phyloP scores from a whole-genome alignment of 2,797 vertebrate genomes.

The Thalassophryne amazonica region DNA sequence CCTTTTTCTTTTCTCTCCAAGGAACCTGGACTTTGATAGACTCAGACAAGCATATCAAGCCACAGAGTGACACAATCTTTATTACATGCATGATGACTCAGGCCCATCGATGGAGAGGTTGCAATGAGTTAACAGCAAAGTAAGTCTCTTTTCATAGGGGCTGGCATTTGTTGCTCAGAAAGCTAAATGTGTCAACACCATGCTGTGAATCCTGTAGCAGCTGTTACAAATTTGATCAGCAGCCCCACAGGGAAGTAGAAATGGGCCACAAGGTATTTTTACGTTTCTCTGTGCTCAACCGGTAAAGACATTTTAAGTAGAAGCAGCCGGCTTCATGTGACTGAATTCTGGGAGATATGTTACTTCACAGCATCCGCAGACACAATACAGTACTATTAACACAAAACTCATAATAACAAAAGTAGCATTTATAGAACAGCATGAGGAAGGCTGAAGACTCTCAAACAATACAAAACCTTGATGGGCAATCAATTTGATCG shows the following conservation, averaged over 20 bases:
- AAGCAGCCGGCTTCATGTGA: not conserved
- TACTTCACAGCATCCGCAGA: too few species aligned
- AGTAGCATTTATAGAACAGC: not conserved
- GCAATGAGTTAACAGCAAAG: conserved; percentile 43
- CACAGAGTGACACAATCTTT: conserved; percentile 61
- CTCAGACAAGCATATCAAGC: conserved; percentile 64
- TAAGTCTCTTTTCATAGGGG: conserved; percentile 39
- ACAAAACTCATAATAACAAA: not conserved
- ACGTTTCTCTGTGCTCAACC: not conserved
- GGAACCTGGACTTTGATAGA: conserved; percentile 62
- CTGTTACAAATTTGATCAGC: conserved; percentile 7
- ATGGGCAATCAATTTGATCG: too few species aligned
- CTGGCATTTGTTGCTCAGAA: conserved; percentile 25
- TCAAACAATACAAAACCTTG: too few species aligned
- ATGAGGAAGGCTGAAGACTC: too few species aligned
- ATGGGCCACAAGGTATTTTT: not conserved
- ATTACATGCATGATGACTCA: conserved; percentile 55
- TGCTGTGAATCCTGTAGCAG: not conserved
- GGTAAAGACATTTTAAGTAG: not conserved
- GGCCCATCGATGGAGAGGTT: conserved; percentile 23
- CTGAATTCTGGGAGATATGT: not conserved
- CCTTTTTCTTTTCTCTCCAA: conserved; percentile 39
- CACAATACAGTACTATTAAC: conserved; percentile 3
- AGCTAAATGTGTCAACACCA: conserved; percentile 14
- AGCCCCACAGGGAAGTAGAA: not conserved